Base-by-base conservation (phyloP, 2,888 invertebrate genomes). In the Piscicola geometra region DNA sequence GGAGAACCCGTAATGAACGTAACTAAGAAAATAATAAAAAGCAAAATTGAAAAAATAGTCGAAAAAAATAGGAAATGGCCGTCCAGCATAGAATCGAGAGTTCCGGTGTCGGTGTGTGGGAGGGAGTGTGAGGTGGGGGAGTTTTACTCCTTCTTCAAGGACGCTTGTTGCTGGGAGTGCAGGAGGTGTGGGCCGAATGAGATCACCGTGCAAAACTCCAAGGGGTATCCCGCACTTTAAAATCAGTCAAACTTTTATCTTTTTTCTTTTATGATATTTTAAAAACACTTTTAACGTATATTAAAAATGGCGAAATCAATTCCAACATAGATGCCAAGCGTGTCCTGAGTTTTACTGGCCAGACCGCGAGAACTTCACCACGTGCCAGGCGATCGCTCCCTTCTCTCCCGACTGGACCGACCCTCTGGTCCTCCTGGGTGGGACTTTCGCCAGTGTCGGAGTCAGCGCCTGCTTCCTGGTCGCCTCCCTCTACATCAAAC, bases 151-250 rank as follows among this genome's bases (percentile, higher is more conserved):
- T 83, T 81, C 76, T 78, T 78, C 70, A 81, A 81, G 70, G 79
- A 81, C 76, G 81, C 82, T 0, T 83, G 83, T 76, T 83, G 83
- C 78, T 82, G 82, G 82, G 80, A 80, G 50, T 83, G 83, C 73
- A 78, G 81, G n/a, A 72, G 73, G 5, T 83, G 83, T 76, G 81
- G 81, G 52, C 73, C 71, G 1, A 83, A 83, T 74, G 82, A 83
- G 75, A 80, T 81, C 41, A 80, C 81, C 0, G 76, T 78, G 5
- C 77, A 76, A 18, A 82, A 82, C 76, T 75, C 77, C 12, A 81
- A 81, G 21, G 79, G 78, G n/a, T 71, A 3, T n/a, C n/a, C n/a
- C n/a, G n/a, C n/a, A n/a, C n/a, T n/a, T n/a, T n/a, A n/a, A n/a
- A n/a, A n/a, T n/a, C n/a, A n/a, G n/a, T n/a, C n/a, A n/a, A n/a